A percentile compares a stretch with the other conserved stretches of the same genome.
Evolutionary conservation across 2,113 vertebrate genomes (phyloP).

Genomic region (Colaptes auratus): DNA sequence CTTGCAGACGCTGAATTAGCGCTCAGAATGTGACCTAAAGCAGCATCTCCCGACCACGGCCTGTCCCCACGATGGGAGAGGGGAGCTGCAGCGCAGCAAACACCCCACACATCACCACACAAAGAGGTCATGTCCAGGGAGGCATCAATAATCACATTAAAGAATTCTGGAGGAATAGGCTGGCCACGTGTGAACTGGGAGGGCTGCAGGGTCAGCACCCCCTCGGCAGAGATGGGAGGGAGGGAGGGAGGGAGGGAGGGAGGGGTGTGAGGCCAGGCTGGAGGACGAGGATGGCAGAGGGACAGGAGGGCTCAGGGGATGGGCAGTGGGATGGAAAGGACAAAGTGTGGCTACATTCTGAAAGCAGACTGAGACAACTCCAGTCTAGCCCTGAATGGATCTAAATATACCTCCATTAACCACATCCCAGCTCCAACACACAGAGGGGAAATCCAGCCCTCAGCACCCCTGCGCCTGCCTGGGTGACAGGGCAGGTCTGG

Average conservation of each 20-base stretch:
- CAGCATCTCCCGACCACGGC: background rate
- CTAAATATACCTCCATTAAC: background rate
- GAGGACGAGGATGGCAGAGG: background rate
- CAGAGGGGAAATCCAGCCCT: background rate
- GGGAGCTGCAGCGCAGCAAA: background rate
- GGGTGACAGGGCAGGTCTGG: background rate
- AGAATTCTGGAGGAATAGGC: background rate
- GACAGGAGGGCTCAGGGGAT: background rate
- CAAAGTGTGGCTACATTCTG: background rate
- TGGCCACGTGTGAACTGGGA: conserved; percentile 17
- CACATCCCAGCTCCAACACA: background rate
- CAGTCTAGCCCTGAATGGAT: background rate
- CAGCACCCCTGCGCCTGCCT: background rate
- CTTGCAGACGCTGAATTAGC: background rate
- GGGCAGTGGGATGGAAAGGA: background rate
- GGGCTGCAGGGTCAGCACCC: background rate
- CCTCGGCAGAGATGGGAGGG: background rate
- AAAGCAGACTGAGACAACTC: background rate
- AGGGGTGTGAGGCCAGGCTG: background rate
- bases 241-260: background rate
- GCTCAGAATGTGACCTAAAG: background rate
- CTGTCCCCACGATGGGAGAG: accelerated
- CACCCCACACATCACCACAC: background rate
- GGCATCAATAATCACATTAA: background rate
- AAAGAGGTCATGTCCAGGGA: background rate